Conservation (phyloP, 2,797 vertebrate genomes). For the Vireo griseus region DNA sequence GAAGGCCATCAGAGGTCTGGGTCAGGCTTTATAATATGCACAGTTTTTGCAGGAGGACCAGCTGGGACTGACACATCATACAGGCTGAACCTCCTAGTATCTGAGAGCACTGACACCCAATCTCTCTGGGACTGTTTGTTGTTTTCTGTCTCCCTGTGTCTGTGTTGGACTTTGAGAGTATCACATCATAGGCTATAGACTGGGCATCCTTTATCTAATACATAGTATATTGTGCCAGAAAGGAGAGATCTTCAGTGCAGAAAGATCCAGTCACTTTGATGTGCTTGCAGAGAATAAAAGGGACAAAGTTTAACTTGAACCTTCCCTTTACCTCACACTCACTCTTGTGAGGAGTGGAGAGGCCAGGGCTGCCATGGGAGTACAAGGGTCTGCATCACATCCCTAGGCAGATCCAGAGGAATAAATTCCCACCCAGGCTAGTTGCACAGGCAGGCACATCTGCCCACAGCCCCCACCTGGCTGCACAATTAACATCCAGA, state of each 20-base stretch:
- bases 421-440: conserved; percentile 82
- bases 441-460: conserved; percentile 68
- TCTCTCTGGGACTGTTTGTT: not conserved
- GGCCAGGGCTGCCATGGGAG: conserved; percentile 38
- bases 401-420: conserved; percentile 81
- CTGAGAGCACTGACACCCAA: not conserved
- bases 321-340: not conserved
- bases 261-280: not conserved
- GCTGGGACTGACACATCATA: not conserved
- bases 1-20: accelerated
- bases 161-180: not conserved
- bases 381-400: conserved; percentile 70
- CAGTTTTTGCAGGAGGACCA: not conserved
- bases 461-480: conserved; percentile 69
- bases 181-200: not conserved
- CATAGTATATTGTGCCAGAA: not conserved
- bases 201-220: not conserved
- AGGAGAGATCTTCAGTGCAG: not conserved
- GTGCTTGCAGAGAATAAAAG: not conserved
- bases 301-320: not conserved
- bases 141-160: not conserved
- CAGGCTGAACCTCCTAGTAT: not conserved
- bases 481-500: conserved; percentile 69
- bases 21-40: not conserved
- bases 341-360: conserved; percentile 26